Base-by-base conservation (phyloP, 2,888 invertebrate genomes). In the Drosophila cyrtoloma region DNA sequence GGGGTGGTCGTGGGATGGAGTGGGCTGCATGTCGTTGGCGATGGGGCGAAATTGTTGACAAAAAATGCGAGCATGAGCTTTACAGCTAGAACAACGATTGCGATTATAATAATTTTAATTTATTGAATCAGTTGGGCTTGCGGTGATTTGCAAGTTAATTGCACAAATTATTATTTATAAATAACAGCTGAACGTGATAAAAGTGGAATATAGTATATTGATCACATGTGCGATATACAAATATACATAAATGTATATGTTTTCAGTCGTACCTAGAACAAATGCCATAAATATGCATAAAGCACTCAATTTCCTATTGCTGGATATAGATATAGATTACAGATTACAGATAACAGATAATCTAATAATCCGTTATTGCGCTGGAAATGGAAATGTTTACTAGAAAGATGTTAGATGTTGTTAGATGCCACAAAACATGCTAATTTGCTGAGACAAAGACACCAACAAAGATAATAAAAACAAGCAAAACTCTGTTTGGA, bases 131-230 rank as follows among this genome's bases (percentile, higher is more conserved):
- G 68, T 71, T 79, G 70, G 61, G 42, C 19, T 22, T 58, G 69
- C 39, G 55, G 71, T 74, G 77, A 86, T 82, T 86, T 89, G 73
- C 77, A 73, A 86, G 70, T 81, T 86, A 89, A 84, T 89, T 86
- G 84, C 82, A 80, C 82, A 80, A 86, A 81, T 86, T 86, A 83
- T 71, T 74, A 65, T 77, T 72, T 83, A 81, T 79, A 73, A 87
- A 84, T 81, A 77, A 68, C 61, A 74, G 68, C 55, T 57, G 64
- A 71, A 72, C 58, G 69, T 60, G 68, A 65, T 52, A 22, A 50
- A 66, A 68, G 26, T 63, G 37, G 42, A 63, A 73, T 44, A 33
- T 52, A 14, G 39, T 56, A 56, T 16, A 35, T 28, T 19, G 55
- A 59, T 67, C 75, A 75, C 79, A 67, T 78, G 66, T 44, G 62